A percentile compares a stretch with the other conserved stretches of the same genome.
Conservation (phyloP, 2,113 vertebrate species). For the Oreochromis tanganicae region DNA sequence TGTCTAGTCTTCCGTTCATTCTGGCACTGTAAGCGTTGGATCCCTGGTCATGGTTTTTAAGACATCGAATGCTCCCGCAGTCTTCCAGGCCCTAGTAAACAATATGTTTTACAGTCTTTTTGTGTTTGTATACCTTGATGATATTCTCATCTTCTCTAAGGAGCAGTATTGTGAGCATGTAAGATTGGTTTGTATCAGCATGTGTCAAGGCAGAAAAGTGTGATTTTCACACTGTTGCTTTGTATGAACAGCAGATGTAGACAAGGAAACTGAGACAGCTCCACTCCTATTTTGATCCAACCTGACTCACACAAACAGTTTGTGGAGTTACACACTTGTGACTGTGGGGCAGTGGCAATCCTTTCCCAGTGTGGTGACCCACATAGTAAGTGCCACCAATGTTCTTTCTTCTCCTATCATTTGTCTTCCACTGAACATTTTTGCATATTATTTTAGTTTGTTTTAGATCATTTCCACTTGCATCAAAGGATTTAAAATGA, state of each 20-base stretch:
- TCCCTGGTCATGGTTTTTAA: background rate
- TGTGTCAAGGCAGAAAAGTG: background rate
- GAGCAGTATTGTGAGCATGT: background rate
- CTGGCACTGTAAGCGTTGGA: background rate
- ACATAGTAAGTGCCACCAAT: background rate
- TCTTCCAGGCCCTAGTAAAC: background rate
- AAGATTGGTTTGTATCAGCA: background rate
- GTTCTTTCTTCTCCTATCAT: background rate
- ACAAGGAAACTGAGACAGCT: background rate
- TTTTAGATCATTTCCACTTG: background rate
- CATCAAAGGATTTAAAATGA: background rate
- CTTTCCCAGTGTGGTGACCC: background rate
- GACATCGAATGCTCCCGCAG: background rate
- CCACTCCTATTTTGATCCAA: background rate
- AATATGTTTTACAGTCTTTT: background rate
- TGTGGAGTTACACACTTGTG: background rate
- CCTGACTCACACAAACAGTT: background rate
- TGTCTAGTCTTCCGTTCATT: background rate
- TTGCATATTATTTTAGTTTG: background rate
- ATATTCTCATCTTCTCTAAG: background rate
- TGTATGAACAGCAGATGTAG: background rate
- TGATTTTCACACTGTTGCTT: background rate
- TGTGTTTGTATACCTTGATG: background rate
- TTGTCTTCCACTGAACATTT: background rate
- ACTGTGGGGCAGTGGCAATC: background rate